These are phyloP conservation scores for Cryptophagus acutangulus DNA, from an alignment of 2,888 invertebrate species.

Conservation along the genomic window DNA sequence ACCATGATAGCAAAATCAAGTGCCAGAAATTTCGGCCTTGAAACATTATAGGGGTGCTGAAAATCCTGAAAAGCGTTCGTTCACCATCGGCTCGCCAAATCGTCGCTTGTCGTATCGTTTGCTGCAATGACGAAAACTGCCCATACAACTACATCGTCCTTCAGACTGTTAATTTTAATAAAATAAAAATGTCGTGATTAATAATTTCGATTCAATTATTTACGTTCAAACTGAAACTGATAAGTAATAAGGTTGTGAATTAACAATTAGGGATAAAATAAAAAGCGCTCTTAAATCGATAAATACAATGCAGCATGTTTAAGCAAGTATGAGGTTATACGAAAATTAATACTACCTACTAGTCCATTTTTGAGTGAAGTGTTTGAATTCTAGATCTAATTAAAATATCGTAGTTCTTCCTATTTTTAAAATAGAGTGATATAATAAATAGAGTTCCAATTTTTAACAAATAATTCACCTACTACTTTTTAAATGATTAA, in stretches of 20 bases:
- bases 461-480: conserved; percentile 14
- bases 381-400: conserved; percentile 4
- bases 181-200: conserved; percentile 30
- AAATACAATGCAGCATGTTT: too few relatives aligned
- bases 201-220: conserved; percentile 3
- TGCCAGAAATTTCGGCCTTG: conserved; percentile 2
- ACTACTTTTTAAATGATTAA: too few relatives aligned
- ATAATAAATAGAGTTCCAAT: conserved; percentile 15
- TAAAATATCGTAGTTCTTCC: conserved; percentile 26
- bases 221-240: conserved; percentile 10
- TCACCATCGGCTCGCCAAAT: conserved; percentile 16
- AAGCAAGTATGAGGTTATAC: too few relatives aligned
- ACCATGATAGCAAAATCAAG: too few relatives aligned
- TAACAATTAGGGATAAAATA: neutral
- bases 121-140: conserved; percentile 40
- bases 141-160: conserved; percentile 31
- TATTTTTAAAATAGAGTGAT: conserved; percentile 29
- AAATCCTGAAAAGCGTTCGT: conserved; percentile 27
- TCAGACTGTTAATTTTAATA: conserved; percentile 24
- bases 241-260: conserved; percentile 22
- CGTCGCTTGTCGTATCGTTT: conserved; percentile 26
- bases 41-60: conserved; percentile 4
- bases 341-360: too few relatives aligned
- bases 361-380: conserved; percentile 2
- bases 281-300: too few relatives aligned